Conservation (phyloP, 2,888 invertebrate species). For the Margaritifera margaritifera region DNA sequence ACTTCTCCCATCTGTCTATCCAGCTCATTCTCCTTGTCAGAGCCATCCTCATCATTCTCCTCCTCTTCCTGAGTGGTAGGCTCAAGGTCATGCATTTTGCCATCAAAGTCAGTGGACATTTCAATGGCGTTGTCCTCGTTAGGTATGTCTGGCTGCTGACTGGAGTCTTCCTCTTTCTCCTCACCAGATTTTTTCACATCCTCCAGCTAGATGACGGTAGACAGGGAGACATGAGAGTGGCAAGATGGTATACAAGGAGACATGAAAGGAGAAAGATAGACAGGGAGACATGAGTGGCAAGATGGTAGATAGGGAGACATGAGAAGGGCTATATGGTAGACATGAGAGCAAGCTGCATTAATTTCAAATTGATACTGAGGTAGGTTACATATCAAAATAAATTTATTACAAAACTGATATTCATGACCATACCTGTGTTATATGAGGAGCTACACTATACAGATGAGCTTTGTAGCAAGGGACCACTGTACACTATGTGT, state of each 20-base stretch:
- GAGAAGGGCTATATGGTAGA: too few relatives aligned
- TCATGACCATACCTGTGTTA: too few relatives aligned
- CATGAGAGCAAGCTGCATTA: too few relatives aligned
- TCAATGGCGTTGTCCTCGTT: slow-evolving; percentile 79
- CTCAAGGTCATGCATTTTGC: slow-evolving; percentile 82
- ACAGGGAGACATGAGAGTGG: background rate
- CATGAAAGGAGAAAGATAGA: background rate
- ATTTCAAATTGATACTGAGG: too few relatives aligned
- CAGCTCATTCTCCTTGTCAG: slow-evolving; percentile 80
- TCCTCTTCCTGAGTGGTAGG: slow-evolving; percentile 54
- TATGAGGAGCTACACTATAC: too few relatives aligned
- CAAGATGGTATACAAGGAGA: background rate
- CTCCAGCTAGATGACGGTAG: slow-evolving; percentile 77
- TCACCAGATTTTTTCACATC: slow-evolving; percentile 81
- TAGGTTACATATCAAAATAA: too few relatives aligned
- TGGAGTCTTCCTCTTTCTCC: slow-evolving; percentile 84
- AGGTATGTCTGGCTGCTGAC: slow-evolving; percentile 60
- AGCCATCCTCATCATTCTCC: slow-evolving; percentile 76
- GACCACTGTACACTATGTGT: too few relatives aligned
- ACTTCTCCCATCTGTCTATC: slow-evolving; percentile 98
- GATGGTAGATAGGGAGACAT: too few relatives aligned
- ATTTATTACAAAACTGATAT: too few relatives aligned
- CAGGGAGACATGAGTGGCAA: too few relatives aligned
- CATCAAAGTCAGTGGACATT: slow-evolving; percentile 97
- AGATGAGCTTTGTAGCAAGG: too few relatives aligned